Percentiles rank a stretch among this genome's conserved stretches.
Conservation (phyloP, 2,888 invertebrate species). For the Microctonus brassicae region DNA sequence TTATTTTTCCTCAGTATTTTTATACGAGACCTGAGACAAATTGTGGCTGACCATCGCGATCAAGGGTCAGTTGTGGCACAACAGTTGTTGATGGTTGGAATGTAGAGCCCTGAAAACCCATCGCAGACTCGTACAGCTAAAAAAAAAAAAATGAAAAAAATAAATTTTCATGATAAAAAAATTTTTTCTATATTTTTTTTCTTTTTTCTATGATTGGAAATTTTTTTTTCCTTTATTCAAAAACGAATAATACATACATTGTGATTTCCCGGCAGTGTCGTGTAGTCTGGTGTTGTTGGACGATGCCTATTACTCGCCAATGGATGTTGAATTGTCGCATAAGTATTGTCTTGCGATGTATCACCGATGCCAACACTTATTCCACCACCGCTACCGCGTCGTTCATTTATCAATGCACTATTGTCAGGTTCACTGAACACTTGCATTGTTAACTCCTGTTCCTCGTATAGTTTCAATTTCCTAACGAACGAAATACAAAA, state of each 20-base stretch:
- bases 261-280: conserved; percentile 72
- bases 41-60: conserved; percentile 74
- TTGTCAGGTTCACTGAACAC: conserved; percentile 85
- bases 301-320: conserved; percentile 66
- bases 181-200: too few relatives aligned
- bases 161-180: not conserved
- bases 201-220: not conserved
- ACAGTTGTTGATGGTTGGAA: conserved; percentile 67
- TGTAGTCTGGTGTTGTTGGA: conserved; percentile 68
- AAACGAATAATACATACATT: conserved; percentile 67
- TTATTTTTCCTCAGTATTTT: conserved; percentile 40
- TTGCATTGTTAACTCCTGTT: conserved; percentile 94
- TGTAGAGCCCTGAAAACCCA: conserved; percentile 75
- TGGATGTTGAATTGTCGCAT: conserved; percentile 84
- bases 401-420: conserved; percentile 71
- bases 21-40: conserved; percentile 75
- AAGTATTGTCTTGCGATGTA: conserved; percentile 78
- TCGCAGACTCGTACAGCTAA: conserved; percentile 75
- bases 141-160: too few relatives aligned
- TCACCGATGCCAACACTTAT: conserved; percentile 68
- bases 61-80: conserved; percentile 71
- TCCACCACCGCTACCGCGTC: conserved; percentile 72
- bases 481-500: conserved; percentile 65
- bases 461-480: conserved; percentile 89
- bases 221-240: not conserved